Evolutionary conservation across 2,113 vertebrate genomes (phyloP).

Genomic region (Canis aureus): DNA sequence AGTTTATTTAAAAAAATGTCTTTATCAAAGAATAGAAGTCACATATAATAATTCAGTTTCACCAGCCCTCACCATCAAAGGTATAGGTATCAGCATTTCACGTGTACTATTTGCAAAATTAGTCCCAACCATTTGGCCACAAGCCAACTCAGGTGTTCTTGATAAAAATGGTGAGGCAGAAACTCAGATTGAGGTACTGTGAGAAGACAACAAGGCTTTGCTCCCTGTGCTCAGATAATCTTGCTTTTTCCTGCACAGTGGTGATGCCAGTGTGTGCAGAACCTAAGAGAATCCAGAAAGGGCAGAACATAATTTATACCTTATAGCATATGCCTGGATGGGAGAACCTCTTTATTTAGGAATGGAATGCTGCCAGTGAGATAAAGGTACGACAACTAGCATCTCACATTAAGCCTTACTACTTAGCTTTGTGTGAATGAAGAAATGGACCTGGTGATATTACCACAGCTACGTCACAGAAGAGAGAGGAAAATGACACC

Average conservation of each 20-base stretch:
- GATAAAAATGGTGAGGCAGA: background rate
- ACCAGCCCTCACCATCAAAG: background rate
- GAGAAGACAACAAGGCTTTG: background rate
- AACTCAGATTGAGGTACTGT: background rate
- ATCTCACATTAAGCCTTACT: background rate
- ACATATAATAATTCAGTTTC: background rate
- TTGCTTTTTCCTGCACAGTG: background rate
- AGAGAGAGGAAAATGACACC: background rate
- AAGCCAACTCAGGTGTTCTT: background rate
- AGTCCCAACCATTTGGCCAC: background rate
- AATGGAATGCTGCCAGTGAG: background rate
- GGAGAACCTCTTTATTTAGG: background rate
- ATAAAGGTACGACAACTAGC: background rate
- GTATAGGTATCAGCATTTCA: background rate
- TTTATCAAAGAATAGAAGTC: background rate
- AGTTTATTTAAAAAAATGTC: slow-evolving; percentile 33
- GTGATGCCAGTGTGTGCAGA: background rate
- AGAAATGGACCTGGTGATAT: background rate
- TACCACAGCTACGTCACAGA: background rate
- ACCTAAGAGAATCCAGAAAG: background rate
- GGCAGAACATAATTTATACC: background rate
- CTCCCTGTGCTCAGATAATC: background rate
- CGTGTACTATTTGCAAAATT: background rate
- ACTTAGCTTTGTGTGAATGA: background rate
- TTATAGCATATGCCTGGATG: background rate